Evolutionary conservation across 2,888 invertebrate genomes (phyloP).

Genomic region (Cheilosia variabilis): DNA sequence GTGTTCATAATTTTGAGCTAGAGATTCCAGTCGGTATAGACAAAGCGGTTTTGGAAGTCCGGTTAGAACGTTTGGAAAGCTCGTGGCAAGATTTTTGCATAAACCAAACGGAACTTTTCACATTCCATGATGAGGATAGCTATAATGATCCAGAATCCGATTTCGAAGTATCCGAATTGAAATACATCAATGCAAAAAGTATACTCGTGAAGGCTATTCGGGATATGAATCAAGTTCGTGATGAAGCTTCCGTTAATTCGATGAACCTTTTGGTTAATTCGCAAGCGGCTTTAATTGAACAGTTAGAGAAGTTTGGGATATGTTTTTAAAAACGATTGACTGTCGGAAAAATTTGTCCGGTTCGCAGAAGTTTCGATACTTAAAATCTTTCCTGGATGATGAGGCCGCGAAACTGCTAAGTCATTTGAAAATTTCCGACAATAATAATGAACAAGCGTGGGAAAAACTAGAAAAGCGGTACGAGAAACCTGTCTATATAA

Average conservation of each 20-base stretch:
- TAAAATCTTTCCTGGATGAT: constrained; percentile 19
- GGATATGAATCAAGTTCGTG: constrained; percentile 1
- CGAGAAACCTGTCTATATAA: constrained; percentile 16
- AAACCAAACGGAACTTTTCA: constrained; percentile 15
- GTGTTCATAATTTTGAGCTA: neutral
- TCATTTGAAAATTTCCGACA: constrained; percentile 17
- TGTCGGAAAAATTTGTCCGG: neutral
- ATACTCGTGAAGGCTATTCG: neutral
- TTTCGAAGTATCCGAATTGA: constrained; percentile 17
- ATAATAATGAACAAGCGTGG: constrained; percentile 26
- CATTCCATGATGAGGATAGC: constrained; percentile 18
- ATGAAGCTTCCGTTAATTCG: constrained; percentile 6
- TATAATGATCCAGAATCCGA: constrained; percentile 21
- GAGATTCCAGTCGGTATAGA: neutral
- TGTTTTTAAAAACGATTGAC: no score
- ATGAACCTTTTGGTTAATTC: neutral
- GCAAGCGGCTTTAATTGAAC: neutral
- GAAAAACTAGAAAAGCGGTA: constrained; percentile 25
- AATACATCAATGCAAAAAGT: constrained; percentile 24
- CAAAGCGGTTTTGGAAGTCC: constrained; percentile 10
- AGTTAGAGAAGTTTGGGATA: neutral
- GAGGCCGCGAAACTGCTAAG: constrained; percentile 8
- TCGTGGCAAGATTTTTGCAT: constrained; percentile 20
- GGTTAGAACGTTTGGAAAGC: constrained; percentile 13
- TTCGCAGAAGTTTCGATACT: constrained; percentile 17